These are phyloP conservation scores for Strix aluco DNA, from an alignment of 2,113 vertebrate genomes.

Conservation along the genomic window DNA sequence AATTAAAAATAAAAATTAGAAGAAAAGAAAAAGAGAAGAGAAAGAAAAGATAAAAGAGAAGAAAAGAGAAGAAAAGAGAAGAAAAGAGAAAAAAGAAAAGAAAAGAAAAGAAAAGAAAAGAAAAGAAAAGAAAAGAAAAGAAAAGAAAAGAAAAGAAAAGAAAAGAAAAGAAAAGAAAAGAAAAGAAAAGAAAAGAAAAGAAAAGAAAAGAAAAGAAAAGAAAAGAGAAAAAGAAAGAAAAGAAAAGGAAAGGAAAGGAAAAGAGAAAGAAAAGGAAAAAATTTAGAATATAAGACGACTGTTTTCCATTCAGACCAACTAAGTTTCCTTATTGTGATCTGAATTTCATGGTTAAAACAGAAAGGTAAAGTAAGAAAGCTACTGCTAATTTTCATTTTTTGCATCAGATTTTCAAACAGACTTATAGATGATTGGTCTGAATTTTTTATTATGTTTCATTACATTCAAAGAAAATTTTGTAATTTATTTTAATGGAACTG, in stretches of 20 bases:
- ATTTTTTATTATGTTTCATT: not conserved
- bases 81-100: fast-evolving
- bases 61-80: fast-evolving
- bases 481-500: not conserved
- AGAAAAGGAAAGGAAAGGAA: fast-evolving
- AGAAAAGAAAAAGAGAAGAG: fast-evolving
- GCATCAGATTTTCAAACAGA: not conserved
- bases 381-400: not conserved
- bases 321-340: not conserved
- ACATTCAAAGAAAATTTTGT: not conserved
- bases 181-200: fast-evolving
- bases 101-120: fast-evolving
- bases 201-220: fast-evolving
- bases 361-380: not conserved
- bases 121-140: fast-evolving
- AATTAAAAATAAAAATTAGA: no score
- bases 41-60: fast-evolving
- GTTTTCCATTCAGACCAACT: not conserved
- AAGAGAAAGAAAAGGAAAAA: no score
- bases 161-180: fast-evolving
- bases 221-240: fast-evolving
- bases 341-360: not conserved
- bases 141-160: fast-evolving
- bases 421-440: not conserved
- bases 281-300: not conserved